Percentiles rank a stretch among this genome's conserved stretches.
phyloP scores from a whole-genome alignment of 2,888 invertebrate species.

The Drosophila leonis region DNA sequence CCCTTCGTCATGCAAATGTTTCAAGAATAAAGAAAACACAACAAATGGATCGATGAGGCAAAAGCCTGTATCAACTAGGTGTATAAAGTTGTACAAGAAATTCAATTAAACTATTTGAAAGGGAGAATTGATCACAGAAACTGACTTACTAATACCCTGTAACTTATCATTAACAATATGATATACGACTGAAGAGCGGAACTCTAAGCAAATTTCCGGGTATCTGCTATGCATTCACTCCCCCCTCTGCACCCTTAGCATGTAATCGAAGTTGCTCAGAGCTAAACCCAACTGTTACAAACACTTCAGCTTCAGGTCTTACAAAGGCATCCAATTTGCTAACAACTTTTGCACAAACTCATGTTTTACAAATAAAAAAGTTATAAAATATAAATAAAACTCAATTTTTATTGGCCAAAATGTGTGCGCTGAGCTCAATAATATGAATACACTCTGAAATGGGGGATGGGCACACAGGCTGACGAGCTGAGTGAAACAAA shows the following conservation, averaged over 20 bases:
- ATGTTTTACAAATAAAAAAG: constrained; percentile 57
- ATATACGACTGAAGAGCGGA: too few relatives aligned
- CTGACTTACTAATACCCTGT: background rate
- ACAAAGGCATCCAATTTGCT: constrained; percentile 47
- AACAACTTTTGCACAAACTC: constrained; percentile 42
- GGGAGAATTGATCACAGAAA: background rate
- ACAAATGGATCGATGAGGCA: background rate
- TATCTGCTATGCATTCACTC: background rate
- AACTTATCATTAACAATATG: background rate
- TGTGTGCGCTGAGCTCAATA: constrained; percentile 29
- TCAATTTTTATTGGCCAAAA: constrained; percentile 68
- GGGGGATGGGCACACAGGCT: constrained; percentile 13
- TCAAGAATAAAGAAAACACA: background rate
- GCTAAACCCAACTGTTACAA: background rate
- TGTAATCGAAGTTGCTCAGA: background rate
- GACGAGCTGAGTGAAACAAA: constrained; percentile 35
- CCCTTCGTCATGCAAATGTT: constrained; percentile 44
- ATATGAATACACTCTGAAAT: constrained; percentile 58
- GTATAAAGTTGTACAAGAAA: background rate
- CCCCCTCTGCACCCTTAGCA: background rate
- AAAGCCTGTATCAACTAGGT: background rate
- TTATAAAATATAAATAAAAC: constrained; percentile 74
- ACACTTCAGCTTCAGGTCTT: background rate
- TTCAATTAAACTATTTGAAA: background rate
- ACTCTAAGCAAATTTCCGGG: background rate